phyloP scores from a whole-genome alignment of 2,113 vertebrate species.

The Mormoops blainvillei region DNA sequence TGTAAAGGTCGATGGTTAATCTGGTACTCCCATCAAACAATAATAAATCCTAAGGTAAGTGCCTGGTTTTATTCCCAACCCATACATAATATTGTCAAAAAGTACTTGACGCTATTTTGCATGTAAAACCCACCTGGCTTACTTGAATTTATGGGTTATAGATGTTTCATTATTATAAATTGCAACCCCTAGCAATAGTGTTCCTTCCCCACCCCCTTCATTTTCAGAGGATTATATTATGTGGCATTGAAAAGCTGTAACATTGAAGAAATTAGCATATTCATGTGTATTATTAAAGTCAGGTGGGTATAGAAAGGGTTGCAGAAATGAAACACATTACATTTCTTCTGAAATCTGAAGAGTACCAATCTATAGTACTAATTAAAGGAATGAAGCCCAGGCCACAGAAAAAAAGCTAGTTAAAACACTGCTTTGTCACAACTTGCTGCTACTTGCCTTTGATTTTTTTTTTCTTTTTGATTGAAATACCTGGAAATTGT shows the following conservation, averaged over 20 bases:
- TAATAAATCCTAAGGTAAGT: slow-evolving; percentile 59
- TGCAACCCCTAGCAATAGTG: background rate
- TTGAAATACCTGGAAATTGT: slow-evolving; percentile 51
- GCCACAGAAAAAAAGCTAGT: background rate
- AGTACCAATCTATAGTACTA: slow-evolving; percentile 31
- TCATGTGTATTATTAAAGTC: slow-evolving; percentile 51
- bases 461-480: background rate
- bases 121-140: slow-evolving; percentile 51
- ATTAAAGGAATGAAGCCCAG: slow-evolving; percentile 42
- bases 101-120: slow-evolving; percentile 33
- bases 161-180: slow-evolving; percentile 49
- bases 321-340: slow-evolving; percentile 56
- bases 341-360: slow-evolving; percentile 41
- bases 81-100: slow-evolving; percentile 26
- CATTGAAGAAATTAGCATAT: slow-evolving; percentile 59
- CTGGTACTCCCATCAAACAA: slow-evolving; percentile 16
- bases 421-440: slow-evolving; percentile 51
- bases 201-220: background rate
- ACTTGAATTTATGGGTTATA: slow-evolving; percentile 14
- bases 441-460: slow-evolving; percentile 45
- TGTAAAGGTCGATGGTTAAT: slow-evolving; percentile 38
- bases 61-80: background rate
- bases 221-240: slow-evolving; percentile 52
- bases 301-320: slow-evolving; percentile 55
- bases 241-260: slow-evolving; percentile 26